These are phyloP conservation scores for Ranitomeya imitator DNA, from an alignment of 2,113 vertebrate genomes.

Conservation along the genomic window DNA sequence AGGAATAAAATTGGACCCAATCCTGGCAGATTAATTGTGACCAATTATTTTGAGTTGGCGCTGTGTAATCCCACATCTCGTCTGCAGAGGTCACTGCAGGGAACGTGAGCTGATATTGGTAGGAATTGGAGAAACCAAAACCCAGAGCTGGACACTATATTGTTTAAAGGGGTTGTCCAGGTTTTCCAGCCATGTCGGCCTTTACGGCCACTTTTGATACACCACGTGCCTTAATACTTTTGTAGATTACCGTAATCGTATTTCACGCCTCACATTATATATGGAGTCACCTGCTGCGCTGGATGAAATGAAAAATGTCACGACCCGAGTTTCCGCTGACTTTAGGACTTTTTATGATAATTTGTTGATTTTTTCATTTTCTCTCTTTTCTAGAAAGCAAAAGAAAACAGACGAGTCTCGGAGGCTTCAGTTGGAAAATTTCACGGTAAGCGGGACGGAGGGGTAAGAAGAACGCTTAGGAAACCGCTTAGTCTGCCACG, in stretches of 20 bases:
- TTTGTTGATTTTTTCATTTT: slow-evolving; percentile 37
- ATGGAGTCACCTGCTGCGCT: slow-evolving; percentile 9
- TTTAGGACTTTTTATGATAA: slow-evolving; percentile 33
- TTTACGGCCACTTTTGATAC: not conserved
- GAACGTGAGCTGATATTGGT: not conserved
- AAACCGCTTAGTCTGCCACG: not conserved
- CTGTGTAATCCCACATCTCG: not conserved
- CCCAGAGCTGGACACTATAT: not conserved
- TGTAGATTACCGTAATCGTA: not conserved
- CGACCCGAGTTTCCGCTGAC: not conserved
- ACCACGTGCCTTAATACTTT: not conserved
- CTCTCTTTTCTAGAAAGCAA: slow-evolving; percentile 17
- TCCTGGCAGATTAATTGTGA: too few species aligned
- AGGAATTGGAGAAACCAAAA: not conserved
- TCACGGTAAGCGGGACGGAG: slow-evolving; percentile 17
- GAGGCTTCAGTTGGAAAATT: not conserved
- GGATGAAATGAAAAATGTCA: not conserved
- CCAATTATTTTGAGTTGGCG: too few species aligned
- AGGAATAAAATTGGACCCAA: too few species aligned
- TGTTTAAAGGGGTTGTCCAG: not conserved
- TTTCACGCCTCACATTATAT: slow-evolving; percentile 8
- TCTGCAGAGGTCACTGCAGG: not conserved
- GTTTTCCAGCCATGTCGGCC: not conserved
- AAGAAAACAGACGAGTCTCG: not conserved
- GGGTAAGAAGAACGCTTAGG: not conserved